Conservation (phyloP, 92 coral and sea anemone genomes). For the Epizoanthus stellaris region DNA sequence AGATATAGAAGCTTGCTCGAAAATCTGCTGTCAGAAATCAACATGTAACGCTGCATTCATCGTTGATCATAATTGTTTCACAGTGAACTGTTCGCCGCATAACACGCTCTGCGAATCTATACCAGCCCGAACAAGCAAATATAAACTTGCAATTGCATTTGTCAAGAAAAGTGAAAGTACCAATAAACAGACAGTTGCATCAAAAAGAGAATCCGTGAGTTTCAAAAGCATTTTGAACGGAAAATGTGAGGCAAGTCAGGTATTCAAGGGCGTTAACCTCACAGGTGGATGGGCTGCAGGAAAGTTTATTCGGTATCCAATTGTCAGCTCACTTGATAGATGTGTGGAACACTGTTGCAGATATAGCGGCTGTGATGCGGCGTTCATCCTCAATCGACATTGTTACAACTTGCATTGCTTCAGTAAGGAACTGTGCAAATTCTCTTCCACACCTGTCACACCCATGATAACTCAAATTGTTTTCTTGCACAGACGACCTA, state of each 20-base stretch:
- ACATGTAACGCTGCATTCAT: slow-evolving; percentile 83
- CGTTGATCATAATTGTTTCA: slow-evolving; percentile 71
- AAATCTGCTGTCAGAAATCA: slow-evolving; percentile 66
- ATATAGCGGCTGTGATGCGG: slow-evolving; percentile 78
- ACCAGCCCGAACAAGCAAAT: slow-evolving; percentile 83
- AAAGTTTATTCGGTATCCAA: slow-evolving; percentile 79
- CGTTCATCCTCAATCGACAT: slow-evolving; percentile 66
- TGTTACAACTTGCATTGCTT: slow-evolving; percentile 89
- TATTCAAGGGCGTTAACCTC: slow-evolving; percentile 76
- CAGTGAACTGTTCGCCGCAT: slow-evolving; percentile 74
- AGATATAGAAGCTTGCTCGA: slow-evolving; percentile 63
- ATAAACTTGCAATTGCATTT: slow-evolving; percentile 50
- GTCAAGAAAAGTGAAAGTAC: neutral
- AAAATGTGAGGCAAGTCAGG: slow-evolving; percentile 66
- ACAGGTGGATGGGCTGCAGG: slow-evolving; percentile 94
- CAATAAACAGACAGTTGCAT: slow-evolving; percentile 9
- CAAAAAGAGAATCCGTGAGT: slow-evolving; percentile 21
- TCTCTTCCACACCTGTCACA: slow-evolving; percentile 52
- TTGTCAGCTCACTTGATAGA: slow-evolving; percentile 56
- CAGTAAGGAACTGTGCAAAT: slow-evolving; percentile 70
- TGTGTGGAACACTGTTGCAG: slow-evolving; percentile 86
- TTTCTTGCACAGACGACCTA: slow-evolving; percentile 44
- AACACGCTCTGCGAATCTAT: slow-evolving; percentile 74
- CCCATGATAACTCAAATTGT: slow-evolving; percentile 75
- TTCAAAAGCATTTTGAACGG: slow-evolving; percentile 50